Base-by-base conservation (phyloP, 2,113 vertebrate genomes). In the human (Homo sapiens) region DNA sequence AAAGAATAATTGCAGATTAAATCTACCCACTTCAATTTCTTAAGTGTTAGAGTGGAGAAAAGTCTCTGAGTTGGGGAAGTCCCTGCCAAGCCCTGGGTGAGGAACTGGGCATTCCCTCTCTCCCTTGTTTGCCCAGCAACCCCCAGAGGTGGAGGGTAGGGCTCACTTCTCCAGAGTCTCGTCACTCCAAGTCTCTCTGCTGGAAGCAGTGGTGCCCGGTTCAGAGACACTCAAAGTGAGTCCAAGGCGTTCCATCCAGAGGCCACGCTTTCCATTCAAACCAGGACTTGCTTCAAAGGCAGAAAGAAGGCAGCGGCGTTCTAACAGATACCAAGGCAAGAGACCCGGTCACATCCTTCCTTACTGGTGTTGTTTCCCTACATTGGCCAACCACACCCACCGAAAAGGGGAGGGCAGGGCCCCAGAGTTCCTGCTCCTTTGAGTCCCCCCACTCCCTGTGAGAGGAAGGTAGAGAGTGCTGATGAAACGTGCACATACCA, bases 1-100 rank as follows among this genome's bases (percentile, higher is more conserved):
- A 8, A 84, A 23, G 43, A 64, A 35, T 7, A n/a, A 8, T n/a
- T 22, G n/a, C 20, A 17, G 30, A 20, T 17, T 8, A n/a, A 17
- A 20, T 13, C 2, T 16, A 9, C 32, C 10, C n/a, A 8, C 1
- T 1, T 32, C 27, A 4, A 6, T 9, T 22, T 61, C 45, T 45
- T 12, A 2, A 35, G 25, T 43, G 20, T 52, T 32, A 27, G 8
- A 55, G n/a, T 45, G 22, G 22, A 23, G 0, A 20, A 30, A 55
- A 27, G n/a, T 13, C 55, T 38, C 35, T 1, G 32, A 48, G 27
- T 22, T 22, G 48, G 45, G 72, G 43, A n/a, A n/a, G 22, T 40
- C 59, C 48, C 40, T 68, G 50, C 70, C 48, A 11, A 50, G 38
- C 27, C 52, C 85, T 3, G n/a, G n/a, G 35, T 0, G 7, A 75